Evolutionary conservation across 2,797 vertebrate genomes (phyloP).

Genomic region (Neoniphon sammara): DNA sequence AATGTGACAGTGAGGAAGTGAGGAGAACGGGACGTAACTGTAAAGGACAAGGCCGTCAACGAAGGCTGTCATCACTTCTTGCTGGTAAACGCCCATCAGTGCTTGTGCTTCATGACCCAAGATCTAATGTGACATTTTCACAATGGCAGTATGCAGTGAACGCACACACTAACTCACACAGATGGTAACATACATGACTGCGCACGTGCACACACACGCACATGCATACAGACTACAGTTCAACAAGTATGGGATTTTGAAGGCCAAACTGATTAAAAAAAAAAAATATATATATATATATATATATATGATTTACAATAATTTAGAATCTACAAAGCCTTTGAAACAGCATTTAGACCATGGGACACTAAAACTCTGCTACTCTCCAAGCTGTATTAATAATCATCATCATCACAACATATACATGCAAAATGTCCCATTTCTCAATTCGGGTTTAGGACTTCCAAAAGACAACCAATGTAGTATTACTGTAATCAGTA

Average conservation of each 20-base stretch:
- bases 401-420: no score
- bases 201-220: neutral
- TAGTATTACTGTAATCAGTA: no score
- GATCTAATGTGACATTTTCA: conserved; percentile 62
- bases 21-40: neutral
- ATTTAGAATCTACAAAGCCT: no score
- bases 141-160: conserved; percentile 15
- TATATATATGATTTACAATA: no score
- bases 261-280: conserved; percentile 9
- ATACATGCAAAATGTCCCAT: no score
- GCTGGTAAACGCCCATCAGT: conserved; percentile 11
- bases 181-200: neutral
- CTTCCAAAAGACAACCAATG: no score
- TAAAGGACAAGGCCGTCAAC: conserved; percentile 17
- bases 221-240: conserved; percentile 13
- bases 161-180: conserved; percentile 6
- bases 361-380: no score
- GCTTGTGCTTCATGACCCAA: conserved; percentile 40
- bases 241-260: neutral
- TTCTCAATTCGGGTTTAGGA: no score
- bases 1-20: neutral
- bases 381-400: no score
- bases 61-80: conserved; percentile 23
- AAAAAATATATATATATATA: no score
- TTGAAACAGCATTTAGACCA: no score